Evolutionary conservation across 2,113 vertebrate genomes (phyloP), one percentile per base, ranked within the genome.

Genomic region (Myotis davidii): DNA sequence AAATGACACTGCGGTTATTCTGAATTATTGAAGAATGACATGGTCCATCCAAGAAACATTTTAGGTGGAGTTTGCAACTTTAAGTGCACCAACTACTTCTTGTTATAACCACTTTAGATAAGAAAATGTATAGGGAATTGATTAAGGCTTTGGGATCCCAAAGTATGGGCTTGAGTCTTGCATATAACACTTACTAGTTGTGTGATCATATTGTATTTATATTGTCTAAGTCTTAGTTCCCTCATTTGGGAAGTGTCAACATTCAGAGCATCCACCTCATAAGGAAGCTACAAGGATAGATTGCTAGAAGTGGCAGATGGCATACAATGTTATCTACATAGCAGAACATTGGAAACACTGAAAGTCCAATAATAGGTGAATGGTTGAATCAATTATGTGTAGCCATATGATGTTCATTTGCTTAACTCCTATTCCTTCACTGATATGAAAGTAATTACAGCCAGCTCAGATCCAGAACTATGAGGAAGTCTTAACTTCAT

Each of bases 401-500:
- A 70, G n/a, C 64, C 54, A 76, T 78, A 56, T 54, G 27, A 78
- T 65, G 54, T 86, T 86, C 20, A 69, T 83, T 82, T 79, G 37
- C 21, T 82, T 89, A 91, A 73, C n/a, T 69, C 93, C 20, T 32
- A 76, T 91, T 86, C 6, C 29, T 89, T 88, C 37, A 52, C 59
- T 90, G 32, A 79, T 72, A 9, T 70, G 83, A 92, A 96, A 83
- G 29, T 92, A 48, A 61, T 78, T 70, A 79, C 3, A 86, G 54
- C 52, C 64, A 84, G 20, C 37, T 89, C 74, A 93, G 45, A 65
- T 74, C 29, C 50, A 96, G 54, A 90, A 48, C 50, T 45, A 59
- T 45, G 25, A 94, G 86, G 13, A 94, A 93, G 29, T 89, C 73
- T 61, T 92, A 86, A 65, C 52, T 82, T 84, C 42, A 7, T 88